These are phyloP conservation scores for Scaptomyza parva DNA, from an alignment of 2,888 invertebrate species.

Conservation along the genomic window DNA sequence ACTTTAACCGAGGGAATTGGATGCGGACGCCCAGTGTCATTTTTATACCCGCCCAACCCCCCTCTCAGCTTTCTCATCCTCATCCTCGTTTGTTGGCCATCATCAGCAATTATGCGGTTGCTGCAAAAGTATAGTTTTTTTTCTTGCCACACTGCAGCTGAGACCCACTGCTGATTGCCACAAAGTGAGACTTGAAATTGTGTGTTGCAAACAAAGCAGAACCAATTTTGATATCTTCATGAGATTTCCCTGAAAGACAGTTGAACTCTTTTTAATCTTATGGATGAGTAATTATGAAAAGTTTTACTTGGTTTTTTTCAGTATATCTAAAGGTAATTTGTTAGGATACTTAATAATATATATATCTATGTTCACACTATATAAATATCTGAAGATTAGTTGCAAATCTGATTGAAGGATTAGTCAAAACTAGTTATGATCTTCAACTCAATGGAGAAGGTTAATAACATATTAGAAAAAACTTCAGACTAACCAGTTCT, in stretches of 20 bases:
- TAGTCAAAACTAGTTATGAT: not conserved
- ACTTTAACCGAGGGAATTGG: constrained; percentile 55
- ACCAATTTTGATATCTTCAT: constrained; percentile 46
- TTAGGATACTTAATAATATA: too few relatives aligned
- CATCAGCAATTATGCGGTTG: constrained; percentile 52
- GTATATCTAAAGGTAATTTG: too few relatives aligned
- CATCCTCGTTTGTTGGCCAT: constrained; percentile 24
- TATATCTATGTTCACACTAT: too few relatives aligned
- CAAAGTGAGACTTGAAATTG: not conserved
- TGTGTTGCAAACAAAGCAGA: constrained; percentile 33
- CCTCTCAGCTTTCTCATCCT: not conserved
- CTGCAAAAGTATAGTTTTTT: constrained; percentile 1
- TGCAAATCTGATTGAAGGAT: not conserved
- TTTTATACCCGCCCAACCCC: not conserved
- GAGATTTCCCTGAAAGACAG: not conserved
- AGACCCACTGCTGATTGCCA: not conserved
- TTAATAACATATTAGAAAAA: not conserved
- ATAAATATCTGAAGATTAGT: not conserved
- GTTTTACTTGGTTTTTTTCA: too few relatives aligned
- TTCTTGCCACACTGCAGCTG: constrained; percentile 13
- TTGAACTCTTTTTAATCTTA: not conserved
- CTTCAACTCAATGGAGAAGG: not conserved
- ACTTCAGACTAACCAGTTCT: constrained; percentile 6
- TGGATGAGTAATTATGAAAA: not conserved
- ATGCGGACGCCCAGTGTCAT: constrained; percentile 50